These are phyloP conservation scores for Rutilus rutilus DNA, from an alignment of 2,113 vertebrate species.

Conservation along the genomic window DNA sequence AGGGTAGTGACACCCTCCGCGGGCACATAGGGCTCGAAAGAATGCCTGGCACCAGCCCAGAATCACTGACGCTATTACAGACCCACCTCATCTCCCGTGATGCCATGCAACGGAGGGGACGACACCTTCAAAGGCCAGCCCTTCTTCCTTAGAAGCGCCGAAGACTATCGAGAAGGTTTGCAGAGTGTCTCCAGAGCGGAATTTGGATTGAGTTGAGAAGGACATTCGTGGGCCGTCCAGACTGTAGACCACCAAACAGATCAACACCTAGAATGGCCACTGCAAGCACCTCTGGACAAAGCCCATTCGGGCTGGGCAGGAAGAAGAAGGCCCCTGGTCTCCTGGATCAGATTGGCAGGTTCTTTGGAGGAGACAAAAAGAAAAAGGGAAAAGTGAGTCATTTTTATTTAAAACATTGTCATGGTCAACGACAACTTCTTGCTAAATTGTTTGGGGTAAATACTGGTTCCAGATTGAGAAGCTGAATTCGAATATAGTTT, in stretches of 20 bases:
- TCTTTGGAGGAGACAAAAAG: constrained; percentile 93
- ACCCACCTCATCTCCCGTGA: constrained; percentile 90
- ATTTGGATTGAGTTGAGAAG: constrained; percentile 80
- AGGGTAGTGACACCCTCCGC: constrained; percentile 95
- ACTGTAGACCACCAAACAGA: constrained; percentile 71
- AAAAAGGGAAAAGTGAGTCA: constrained; percentile 94
- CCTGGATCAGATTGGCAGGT: constrained; percentile 91
- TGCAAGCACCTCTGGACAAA: constrained; percentile 89
- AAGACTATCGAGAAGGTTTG: constrained; percentile 83
- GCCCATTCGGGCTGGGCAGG: constrained; percentile 75
- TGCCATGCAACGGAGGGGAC: constrained; percentile 83
- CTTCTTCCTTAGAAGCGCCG: constrained; percentile 80
- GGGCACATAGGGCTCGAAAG: constrained; percentile 83
- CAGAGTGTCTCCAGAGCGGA: constrained; percentile 72
- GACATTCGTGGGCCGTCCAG: constrained; percentile 71
- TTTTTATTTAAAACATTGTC: not conserved
- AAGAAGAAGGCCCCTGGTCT: constrained; percentile 88
- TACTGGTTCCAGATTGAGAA: not conserved
- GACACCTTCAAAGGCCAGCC: constrained; percentile 96
- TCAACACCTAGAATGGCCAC: constrained; percentile 86
- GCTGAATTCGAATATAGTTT: not conserved
- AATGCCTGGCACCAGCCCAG: constrained; percentile 88
- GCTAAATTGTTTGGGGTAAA: not conserved
- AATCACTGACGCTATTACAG: constrained; percentile 79
- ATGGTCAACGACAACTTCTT: constrained; percentile 5